phyloP scores from a whole-genome alignment of 2,888 invertebrate species.

The Rhamnusium bicolor region DNA sequence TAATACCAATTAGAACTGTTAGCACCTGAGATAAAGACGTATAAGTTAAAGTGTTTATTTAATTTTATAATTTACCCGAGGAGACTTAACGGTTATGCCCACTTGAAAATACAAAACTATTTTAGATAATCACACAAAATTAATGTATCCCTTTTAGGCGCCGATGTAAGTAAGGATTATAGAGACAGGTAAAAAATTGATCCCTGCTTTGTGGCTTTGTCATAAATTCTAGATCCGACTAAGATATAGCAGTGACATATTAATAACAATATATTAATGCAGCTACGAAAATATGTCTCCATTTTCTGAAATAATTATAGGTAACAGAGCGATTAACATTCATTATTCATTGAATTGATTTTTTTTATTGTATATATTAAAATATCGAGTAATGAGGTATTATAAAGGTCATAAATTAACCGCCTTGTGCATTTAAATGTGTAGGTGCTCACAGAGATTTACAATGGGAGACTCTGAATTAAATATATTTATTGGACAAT shows the following conservation, averaged over 20 bases:
- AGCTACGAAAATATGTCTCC: not conserved
- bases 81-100: constrained; percentile 14
- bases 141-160: constrained; percentile 22
- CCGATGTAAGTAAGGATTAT: constrained; percentile 4
- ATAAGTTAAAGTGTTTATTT: constrained; percentile 21
- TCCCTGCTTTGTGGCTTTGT: not conserved
- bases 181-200: not conserved
- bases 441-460: constrained; percentile 14
- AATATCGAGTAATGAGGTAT: constrained; percentile 33
- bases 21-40: constrained; percentile 26
- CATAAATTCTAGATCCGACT: constrained; percentile 2
- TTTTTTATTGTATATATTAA: constrained; percentile 17
- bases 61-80: constrained; percentile 19
- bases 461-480: not conserved
- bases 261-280: constrained; percentile 12
- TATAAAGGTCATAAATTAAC: constrained; percentile 18
- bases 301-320: constrained; percentile 14
- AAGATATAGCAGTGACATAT: constrained; percentile 19
- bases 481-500: not conserved
- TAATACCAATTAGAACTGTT: constrained; percentile 27
- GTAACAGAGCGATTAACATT: not conserved
- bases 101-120: constrained; percentile 13
- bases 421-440: constrained; percentile 8
- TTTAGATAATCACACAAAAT: constrained; percentile 19
- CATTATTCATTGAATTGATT: constrained; percentile 30